Evolutionary conservation across 2,888 invertebrate species (phyloP), one percentile per base, ranked within the genome.

Genomic region (Tortrix viridana): DNA sequence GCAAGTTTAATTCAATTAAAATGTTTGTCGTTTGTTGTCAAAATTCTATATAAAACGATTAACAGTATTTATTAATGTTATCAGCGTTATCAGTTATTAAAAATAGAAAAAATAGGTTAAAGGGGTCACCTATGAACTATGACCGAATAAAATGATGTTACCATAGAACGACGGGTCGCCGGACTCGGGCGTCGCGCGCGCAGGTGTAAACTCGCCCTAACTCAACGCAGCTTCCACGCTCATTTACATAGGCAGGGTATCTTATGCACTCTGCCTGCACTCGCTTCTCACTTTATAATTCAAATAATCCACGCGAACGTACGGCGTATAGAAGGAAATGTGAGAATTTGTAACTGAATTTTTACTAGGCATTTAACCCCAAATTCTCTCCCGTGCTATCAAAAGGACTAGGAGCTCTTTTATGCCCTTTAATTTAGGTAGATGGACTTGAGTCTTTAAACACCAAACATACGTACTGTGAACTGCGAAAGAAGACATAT

Each of bases 291-390:
- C 89, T 90, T 89, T 89, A 89, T 89, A 89, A 92, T 91, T 91
- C 86, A 91, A 89, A 91, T 90, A 81, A 86, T 85, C 80, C 82
- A 74, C 79, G 75, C 76, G 77, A 81, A 79, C 74, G 75, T 79
- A 74, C 74, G 76, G 77, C 80, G 80, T 78, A n/a, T n/a, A n/a
- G n/a, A n/a, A 80, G 84, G 81, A 85, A 88, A 88, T 89, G 91
- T 91, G 90, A 85, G 90, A 91, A 89, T 82, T 85, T 84, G 79
- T 89, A 90, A 91, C 90, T 90, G 88, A 81, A 81, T 83, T 85
- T 74, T 84, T 80, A 79, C 75, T 69, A 67, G 66, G 70, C 64
- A 63, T 63, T 58, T 63, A 63, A 63, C 57, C 63, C 47, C 58
- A 43, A 63, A 63, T 63, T 67, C 59, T 37, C 32, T 41, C 54